phyloP scores from a whole-genome alignment of 2,797 vertebrate species.

The Sebastes itinus region DNA sequence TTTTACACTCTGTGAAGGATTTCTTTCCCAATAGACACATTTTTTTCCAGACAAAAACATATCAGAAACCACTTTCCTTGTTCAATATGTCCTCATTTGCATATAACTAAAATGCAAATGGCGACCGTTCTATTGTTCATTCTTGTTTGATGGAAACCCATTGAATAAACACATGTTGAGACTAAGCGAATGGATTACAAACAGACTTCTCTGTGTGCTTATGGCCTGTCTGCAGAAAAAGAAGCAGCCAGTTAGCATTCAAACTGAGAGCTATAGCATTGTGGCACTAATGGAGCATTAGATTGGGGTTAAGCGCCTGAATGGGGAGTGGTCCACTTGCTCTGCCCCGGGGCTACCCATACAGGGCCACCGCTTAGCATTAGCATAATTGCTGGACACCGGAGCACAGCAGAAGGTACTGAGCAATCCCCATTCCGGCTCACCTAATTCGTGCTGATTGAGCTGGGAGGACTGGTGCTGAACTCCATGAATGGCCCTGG shows the following conservation, averaged over 20 bases:
- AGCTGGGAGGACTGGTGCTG: constrained; percentile 61
- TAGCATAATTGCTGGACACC: constrained; percentile 82
- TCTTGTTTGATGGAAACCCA: constrained; percentile 38
- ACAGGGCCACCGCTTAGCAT: constrained; percentile 63
- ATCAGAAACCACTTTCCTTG: neutral
- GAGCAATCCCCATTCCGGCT: constrained; percentile 55
- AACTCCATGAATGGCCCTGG: constrained; percentile 54
- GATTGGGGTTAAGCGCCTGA: constrained; percentile 82
- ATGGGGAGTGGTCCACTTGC: constrained; percentile 73
- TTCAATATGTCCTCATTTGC: constrained; percentile 22
- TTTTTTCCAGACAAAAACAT: neutral
- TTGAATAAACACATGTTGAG: constrained; percentile 61
- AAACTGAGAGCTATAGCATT: constrained; percentile 64
- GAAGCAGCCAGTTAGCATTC: constrained; percentile 63
- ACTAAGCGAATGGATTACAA: constrained; percentile 59
- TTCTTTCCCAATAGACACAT: neutral
- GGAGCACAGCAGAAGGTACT: constrained; percentile 62
- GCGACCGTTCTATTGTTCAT: constrained; percentile 33
- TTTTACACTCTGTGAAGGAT: neutral
- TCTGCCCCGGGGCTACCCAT: constrained; percentile 65
- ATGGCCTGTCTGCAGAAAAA: constrained; percentile 31
- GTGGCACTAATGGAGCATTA: constrained; percentile 80
- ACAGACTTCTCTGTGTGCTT: constrained; percentile 57
- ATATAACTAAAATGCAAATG: constrained; percentile 23
- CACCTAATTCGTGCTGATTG: constrained; percentile 70